phyloP scores from a whole-genome alignment of 64 coral and sea anemone genomes.

The Porites australiensis region DNA sequence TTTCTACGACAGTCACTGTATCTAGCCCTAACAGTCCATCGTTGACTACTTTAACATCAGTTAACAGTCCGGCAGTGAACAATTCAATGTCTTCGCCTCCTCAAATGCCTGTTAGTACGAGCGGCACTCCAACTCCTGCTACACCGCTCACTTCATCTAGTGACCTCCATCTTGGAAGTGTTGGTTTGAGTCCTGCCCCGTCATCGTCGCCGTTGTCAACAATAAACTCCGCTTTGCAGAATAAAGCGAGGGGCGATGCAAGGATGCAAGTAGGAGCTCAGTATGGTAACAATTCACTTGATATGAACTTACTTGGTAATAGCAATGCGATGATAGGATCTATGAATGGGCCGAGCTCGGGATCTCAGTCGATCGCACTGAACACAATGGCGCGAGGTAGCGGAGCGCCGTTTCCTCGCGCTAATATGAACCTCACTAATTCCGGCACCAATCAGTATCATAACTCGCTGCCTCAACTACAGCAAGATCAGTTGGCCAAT shows the following conservation, averaged over 20 bases:
- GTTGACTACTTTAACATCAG: conserved; percentile 89
- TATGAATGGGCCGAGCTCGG: conserved; percentile 84
- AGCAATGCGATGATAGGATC: conserved; percentile 81
- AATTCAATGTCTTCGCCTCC: conserved; percentile 88
- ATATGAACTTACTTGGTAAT: conserved; percentile 86
- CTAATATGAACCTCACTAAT: conserved; percentile 85
- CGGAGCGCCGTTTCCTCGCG: conserved; percentile 65
- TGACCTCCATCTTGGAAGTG: conserved; percentile 92
- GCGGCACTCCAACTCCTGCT: conserved; percentile 93
- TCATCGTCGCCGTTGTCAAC: conserved; percentile 87
- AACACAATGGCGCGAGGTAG: conserved; percentile 67
- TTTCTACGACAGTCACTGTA: conserved; percentile 73
- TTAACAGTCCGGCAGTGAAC: conserved; percentile 79
- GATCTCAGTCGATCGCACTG: conserved; percentile 74
- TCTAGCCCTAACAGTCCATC: conserved; percentile 90
- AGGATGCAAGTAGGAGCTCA: conserved; percentile 74
- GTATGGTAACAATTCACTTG: conserved; percentile 72
- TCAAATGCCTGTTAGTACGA: conserved; percentile 94
- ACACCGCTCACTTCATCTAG: conserved; percentile 94
- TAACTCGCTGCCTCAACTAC: conserved; percentile 70
- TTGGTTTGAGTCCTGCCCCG: conserved; percentile 81
- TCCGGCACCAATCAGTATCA: conserved; percentile 71
- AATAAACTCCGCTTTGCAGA: conserved; percentile 87
- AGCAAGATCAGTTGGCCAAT: conserved; percentile 66
- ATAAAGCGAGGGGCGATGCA: conserved; percentile 64